Evolutionary conservation across 2,113 vertebrate genomes (phyloP).

Genomic region (Oryzias woworae): DNA sequence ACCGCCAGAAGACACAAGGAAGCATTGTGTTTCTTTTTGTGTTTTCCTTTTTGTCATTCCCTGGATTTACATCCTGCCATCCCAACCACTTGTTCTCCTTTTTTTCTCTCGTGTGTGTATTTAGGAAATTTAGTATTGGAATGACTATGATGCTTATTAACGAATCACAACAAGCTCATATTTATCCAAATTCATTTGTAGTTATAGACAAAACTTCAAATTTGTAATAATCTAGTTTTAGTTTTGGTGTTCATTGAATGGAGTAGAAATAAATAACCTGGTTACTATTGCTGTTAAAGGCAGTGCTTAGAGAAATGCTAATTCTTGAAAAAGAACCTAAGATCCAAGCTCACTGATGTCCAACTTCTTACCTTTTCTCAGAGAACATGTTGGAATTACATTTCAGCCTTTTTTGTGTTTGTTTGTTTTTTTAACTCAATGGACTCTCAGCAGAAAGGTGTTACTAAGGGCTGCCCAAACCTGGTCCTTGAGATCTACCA

Average conservation of each 20-base stretch:
- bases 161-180: not conserved
- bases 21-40: conserved; percentile 53
- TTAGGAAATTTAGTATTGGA: conserved; percentile 63
- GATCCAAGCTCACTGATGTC: conserved; percentile 4
- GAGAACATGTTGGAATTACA: conserved; percentile 1
- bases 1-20: conserved; percentile 71
- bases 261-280: conserved; percentile 5
- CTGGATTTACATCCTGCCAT: conserved; percentile 35
- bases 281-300: conserved; percentile 41
- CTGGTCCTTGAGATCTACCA: too few relatives aligned
- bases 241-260: too few relatives aligned
- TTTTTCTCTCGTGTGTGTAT: conserved; percentile 30
- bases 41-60: conserved; percentile 30
- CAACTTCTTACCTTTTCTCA: conserved; percentile 3
- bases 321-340: not conserved
- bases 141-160: conserved; percentile 28
- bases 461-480: too few relatives aligned
- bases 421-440: too few relatives aligned
- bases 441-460: too few relatives aligned
- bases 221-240: not conserved
- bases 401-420: too few relatives aligned
- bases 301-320: conserved; percentile 27
- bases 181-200: conserved; percentile 11
- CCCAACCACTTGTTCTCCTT: conserved; percentile 67
- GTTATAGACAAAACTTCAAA: conserved; percentile 19